Evolutionary conservation across 2,888 invertebrate species (phyloP), one percentile per base, ranked within the genome.

Genomic region (Linnaemya vulpina): DNA sequence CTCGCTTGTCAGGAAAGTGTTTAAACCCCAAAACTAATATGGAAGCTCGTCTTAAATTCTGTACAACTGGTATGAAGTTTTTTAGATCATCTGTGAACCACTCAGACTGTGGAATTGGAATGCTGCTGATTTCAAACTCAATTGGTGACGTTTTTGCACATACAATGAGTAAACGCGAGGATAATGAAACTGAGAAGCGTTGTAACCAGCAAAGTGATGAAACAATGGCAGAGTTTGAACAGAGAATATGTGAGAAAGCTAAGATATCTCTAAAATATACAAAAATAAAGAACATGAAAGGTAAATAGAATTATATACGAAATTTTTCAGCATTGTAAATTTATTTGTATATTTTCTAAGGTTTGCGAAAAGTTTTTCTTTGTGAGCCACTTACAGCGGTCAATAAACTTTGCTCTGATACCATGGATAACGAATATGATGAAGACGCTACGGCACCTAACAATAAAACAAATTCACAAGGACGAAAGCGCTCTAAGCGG

Each of bases 61-160:
- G 90, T 78, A 88, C 78, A 0, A 91, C 91, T 0, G 92, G 92
- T 0, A 70, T 92, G 3, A 86, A 87, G 3, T 90, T 91, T 77
- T 53, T 88, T 17, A 65, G 60, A 11, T 15, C 71, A 10, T 15
- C 49, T 15, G 49, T 83, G 4, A 62, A 73, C 0, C 65, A 88
- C 25, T 84, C 88, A 35, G 67, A 82, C 0, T 80, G 88, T 0
- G 87, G 87, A 38, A 86, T 89, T 55, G 87, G 89, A 0, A 86
- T 88, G 8, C 82, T 92, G 0, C 51, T 92, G 1, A 89, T 88
- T 0, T 85, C 89, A n/a, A 91, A 88, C 58, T 91, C 91, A 7
- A 83, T 89, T 49, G 92, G 92, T 0, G 92, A 92, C 62, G 70
- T 92, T 0, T 90, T 89, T 88, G 78, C 85, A 25, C 53, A 89